These are phyloP conservation scores for Pandemis cinnamomeana DNA, from an alignment of 2,888 invertebrate genomes.

Conservation along the genomic window DNA sequence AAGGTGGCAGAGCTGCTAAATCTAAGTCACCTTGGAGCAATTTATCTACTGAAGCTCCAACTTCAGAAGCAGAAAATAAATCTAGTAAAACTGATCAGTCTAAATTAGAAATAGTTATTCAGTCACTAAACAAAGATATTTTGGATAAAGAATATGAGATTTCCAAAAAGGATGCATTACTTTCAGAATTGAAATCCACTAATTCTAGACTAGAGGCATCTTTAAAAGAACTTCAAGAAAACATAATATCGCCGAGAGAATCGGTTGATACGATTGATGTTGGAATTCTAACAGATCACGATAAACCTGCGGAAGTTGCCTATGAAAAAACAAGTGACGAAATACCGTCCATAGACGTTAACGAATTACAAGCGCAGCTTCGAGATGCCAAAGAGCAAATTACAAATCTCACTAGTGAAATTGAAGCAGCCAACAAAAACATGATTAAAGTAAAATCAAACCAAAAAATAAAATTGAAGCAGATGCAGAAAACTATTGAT, in stretches of 20 bases:
- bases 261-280: conserved; percentile 56
- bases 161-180: conserved; percentile 75
- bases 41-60: conserved; percentile 68
- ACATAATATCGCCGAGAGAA: conserved; percentile 44
- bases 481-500: conserved; percentile 90
- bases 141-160: conserved; percentile 76
- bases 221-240: conserved; percentile 52
- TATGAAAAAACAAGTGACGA: conserved; percentile 44
- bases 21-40: conserved; percentile 79
- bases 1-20: conserved; percentile 75
- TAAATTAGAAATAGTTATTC: conserved; percentile 71
- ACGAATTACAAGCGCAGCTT: conserved; percentile 74
- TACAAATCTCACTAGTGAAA: conserved; percentile 86
- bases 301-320: conserved; percentile 43
- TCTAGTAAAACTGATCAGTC: conserved; percentile 64
- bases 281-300: conserved; percentile 59
- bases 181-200: conserved; percentile 62
- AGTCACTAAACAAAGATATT: conserved; percentile 79
- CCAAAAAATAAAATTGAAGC: conserved; percentile 89
- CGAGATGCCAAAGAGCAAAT: conserved; percentile 75
- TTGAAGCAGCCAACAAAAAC: conserved; percentile 90
- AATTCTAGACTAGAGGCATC: conserved; percentile 50
- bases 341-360: conserved; percentile 46
- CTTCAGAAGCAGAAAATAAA: conserved; percentile 74
- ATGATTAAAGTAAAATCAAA: conserved; percentile 90